A percentile compares a stretch with the other conserved stretches of the same genome.
Evolutionary conservation across 1,140 invertebrate genomes (phyloP).

Genomic region (Drosophila kanapiae): DNA sequence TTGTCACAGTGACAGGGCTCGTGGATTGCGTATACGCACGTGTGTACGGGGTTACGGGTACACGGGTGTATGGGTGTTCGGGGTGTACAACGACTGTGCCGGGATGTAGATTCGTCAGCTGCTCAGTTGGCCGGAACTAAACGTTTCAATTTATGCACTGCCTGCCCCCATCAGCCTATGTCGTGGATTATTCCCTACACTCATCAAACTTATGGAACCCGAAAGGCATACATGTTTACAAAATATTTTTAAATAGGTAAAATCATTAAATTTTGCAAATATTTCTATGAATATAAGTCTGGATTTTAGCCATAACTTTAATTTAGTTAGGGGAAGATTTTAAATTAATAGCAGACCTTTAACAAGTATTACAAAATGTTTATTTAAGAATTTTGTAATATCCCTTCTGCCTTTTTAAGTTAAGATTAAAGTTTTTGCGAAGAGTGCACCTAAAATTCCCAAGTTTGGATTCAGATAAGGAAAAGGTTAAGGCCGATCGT

Average conservation of each 20-base stretch:
- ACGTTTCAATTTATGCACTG: constrained; percentile 75
- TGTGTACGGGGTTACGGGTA: background rate
- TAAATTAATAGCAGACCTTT: background rate
- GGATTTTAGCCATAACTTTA: background rate
- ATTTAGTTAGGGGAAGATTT: background rate
- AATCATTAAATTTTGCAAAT: background rate
- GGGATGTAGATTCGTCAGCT: constrained; percentile 38
- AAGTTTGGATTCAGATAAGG: too few relatives aligned
- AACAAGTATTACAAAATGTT: background rate
- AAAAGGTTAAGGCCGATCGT: too few relatives aligned
- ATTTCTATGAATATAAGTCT: background rate
- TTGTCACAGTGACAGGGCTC: constrained; percentile 57
- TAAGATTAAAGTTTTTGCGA: too few relatives aligned
- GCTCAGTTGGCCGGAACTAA: constrained; percentile 77
- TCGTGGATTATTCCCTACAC: constrained; percentile 5
- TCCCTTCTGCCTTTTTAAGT: too few relatives aligned
- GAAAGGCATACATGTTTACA: background rate
- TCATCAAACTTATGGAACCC: constrained; percentile 1
- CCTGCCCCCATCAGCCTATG: constrained; percentile 22
- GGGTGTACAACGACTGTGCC: constrained; percentile 7
- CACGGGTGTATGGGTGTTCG: background rate
- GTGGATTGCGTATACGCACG: constrained; percentile 25
- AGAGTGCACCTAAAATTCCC: too few relatives aligned
- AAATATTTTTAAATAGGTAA: background rate
- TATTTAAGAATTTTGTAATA: too few relatives aligned